Conservation (phyloP, 2,888 invertebrate species). For the Lasioglossum calceatum region DNA sequence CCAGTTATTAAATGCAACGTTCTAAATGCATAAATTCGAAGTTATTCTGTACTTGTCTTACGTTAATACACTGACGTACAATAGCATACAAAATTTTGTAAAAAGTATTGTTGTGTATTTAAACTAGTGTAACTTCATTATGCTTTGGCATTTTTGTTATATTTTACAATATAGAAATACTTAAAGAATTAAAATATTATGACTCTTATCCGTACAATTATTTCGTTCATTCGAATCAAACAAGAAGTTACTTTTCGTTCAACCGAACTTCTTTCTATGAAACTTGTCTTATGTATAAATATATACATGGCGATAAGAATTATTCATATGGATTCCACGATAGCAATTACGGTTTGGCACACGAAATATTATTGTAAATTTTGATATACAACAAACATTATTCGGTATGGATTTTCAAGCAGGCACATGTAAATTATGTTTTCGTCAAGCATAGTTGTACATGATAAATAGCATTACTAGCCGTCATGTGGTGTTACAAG, state of each 20-base stretch:
- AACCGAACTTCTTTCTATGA: conserved; percentile 26
- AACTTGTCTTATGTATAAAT: conserved; percentile 27
- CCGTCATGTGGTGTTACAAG: conserved; percentile 10
- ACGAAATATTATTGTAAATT: conserved; percentile 48
- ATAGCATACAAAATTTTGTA: conserved; percentile 52
- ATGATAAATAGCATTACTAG: conserved; percentile 11
- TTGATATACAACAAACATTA: conserved; percentile 46
- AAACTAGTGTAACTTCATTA: conserved; percentile 66
- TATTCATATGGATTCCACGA: conserved; percentile 40
- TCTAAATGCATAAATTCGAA: conserved; percentile 43
- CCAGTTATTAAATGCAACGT: conserved; percentile 26
- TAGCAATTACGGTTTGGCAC: conserved; percentile 57
- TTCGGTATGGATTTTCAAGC: conserved; percentile 35
- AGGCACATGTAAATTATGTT: conserved; percentile 43
- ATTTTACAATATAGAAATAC: conserved; percentile 60
- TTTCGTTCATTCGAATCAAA: conserved; percentile 40
- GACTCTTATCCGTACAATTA: conserved; percentile 51
- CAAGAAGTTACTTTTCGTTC: conserved; percentile 31
- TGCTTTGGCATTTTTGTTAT: conserved; percentile 69
- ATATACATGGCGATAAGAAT: conserved; percentile 46
- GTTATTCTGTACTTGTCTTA: conserved; percentile 40
- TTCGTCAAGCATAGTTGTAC: conserved; percentile 40
- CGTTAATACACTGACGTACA: conserved; percentile 31
- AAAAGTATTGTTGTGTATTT: conserved; percentile 50
- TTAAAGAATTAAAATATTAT: conserved; percentile 59